phyloP scores from a whole-genome alignment of 2,797 vertebrate genomes.

The Crocodylus rhombifer region DNA sequence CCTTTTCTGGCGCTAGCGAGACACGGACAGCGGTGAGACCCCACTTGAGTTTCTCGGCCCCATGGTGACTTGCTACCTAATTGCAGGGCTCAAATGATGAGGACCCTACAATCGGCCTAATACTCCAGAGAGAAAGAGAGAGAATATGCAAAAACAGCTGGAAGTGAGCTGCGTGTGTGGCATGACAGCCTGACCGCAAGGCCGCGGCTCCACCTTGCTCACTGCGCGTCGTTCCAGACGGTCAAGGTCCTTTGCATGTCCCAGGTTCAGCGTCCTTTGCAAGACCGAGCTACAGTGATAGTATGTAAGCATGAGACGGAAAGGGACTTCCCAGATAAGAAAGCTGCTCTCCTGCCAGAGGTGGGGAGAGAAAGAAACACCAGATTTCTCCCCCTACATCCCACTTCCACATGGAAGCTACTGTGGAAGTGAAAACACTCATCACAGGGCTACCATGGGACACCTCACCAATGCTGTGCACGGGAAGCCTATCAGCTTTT shows the following conservation, averaged over 20 bases:
- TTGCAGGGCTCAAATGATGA: not conserved
- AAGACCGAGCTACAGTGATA: not conserved
- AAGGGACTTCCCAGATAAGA: not conserved
- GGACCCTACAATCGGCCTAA: not conserved
- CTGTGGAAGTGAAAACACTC: not conserved
- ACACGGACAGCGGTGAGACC: not conserved
- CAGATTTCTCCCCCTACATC: not conserved
- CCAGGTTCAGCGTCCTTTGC: rapidly evolving
- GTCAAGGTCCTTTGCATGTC: not conserved
- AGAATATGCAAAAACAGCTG: not conserved
- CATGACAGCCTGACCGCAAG: not conserved
- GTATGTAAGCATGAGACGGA: not conserved
- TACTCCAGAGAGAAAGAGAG: not conserved
- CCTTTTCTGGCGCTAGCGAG: too few species aligned
- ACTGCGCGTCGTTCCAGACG: not conserved
- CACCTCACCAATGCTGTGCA: not conserved
- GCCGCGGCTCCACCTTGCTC: not conserved
- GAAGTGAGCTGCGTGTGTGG: not conserved
- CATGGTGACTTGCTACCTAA: not conserved
- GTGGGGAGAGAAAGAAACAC: not conserved
- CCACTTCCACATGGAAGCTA: too few species aligned
- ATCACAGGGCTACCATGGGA: not conserved
- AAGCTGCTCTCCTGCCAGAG: not conserved
- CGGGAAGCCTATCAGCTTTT: too few species aligned
- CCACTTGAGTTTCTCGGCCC: not conserved